Conservation (phyloP, 64 coral and sea anemone genomes). For the Montipora sp. region DNA sequence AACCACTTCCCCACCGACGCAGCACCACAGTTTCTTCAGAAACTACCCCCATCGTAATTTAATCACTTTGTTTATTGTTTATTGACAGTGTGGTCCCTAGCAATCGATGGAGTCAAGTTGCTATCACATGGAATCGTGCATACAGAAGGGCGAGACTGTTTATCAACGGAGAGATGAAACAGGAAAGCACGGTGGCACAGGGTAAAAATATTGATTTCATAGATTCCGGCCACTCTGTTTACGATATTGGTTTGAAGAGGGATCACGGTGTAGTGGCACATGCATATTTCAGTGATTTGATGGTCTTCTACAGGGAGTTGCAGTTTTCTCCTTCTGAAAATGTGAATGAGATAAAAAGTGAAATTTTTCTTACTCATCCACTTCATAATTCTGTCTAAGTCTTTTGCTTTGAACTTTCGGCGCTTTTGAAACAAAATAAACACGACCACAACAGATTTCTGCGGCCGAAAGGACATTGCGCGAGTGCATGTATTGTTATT, state of each 20-base stretch:
- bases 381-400: neutral
- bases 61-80: neutral
- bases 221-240: conserved; percentile 4
- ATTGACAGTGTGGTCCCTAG: neutral
- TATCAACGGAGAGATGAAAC: neutral
- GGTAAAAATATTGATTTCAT: neutral
- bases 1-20: no score
- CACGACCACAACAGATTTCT: no score
- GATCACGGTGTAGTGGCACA: neutral
- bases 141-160: neutral
- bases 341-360: neutral
- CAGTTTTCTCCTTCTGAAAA: neutral
- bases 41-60: no score
- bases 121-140: neutral
- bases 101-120: conserved; percentile 2
- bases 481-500: no score
- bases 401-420: neutral
- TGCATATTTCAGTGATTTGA: conserved; percentile 8
- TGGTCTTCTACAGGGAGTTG: neutral
- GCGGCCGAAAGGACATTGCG: no score
- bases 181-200: neutral
- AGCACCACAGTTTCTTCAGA: no score
- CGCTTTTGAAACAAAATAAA: no score
- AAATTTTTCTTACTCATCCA: neutral
- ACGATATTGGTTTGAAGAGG: conserved; percentile 25